A percentile compares a stretch with the other conserved stretches of the same genome.
Evolutionary conservation across 2,888 invertebrate species (phyloP).

Genomic region (Drosophila incognita): DNA sequence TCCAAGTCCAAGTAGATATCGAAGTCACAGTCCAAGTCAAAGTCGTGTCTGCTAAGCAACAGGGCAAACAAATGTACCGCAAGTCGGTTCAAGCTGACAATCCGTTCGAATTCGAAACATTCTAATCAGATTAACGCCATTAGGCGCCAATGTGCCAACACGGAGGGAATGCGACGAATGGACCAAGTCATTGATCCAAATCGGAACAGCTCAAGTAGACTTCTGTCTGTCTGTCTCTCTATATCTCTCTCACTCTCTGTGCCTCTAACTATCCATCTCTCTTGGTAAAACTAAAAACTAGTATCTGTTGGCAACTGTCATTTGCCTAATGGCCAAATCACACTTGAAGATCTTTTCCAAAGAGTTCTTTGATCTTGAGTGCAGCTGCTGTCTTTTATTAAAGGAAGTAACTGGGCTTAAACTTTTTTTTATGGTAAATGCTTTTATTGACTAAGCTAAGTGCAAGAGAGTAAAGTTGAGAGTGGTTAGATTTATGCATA

Average conservation of each 20-base stretch:
- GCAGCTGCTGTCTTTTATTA: neutral
- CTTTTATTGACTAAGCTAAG: neutral
- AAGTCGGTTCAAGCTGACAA: constrained; percentile 31
- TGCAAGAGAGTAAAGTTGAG: neutral
- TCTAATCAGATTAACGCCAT: constrained; percentile 77
- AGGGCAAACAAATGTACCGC: constrained; percentile 68
- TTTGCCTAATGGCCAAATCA: constrained; percentile 50
- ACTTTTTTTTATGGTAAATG: neutral
- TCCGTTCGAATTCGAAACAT: constrained; percentile 42
- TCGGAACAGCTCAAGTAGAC: constrained; percentile 23
- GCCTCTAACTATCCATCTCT: neutral
- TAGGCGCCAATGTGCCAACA: constrained; percentile 68
- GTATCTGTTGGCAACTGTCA: constrained; percentile 24
- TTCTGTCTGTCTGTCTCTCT: neutral
- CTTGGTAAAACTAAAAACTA: neutral
- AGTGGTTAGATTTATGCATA: neutral
- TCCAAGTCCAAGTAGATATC: neutral
- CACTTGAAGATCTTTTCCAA: constrained; percentile 24
- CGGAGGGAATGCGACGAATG: constrained; percentile 20
- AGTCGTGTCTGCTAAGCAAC: constrained; percentile 54
- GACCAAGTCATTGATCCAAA: constrained; percentile 45
- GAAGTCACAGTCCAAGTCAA: constrained; percentile 36
- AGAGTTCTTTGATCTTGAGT: constrained; percentile 15
- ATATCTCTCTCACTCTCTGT: neutral
- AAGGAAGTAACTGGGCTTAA: neutral